Evolutionary conservation across 2,113 vertebrate species (phyloP), one percentile per base, ranked within the genome.

Genomic region (Vimba vimba): DNA sequence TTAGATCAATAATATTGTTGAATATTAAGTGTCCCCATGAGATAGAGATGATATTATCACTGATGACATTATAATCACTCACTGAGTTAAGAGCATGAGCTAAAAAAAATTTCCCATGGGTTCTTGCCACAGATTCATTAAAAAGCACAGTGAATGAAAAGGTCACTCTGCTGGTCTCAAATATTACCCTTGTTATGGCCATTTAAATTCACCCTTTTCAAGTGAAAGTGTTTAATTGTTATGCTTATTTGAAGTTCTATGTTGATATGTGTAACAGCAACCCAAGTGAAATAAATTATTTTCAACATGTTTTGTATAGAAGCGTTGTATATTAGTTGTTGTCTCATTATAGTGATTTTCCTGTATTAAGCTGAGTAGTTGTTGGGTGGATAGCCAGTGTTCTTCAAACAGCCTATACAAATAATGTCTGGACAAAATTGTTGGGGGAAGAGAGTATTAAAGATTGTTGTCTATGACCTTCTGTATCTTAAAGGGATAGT

Each of bases 151-250:
- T 9, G 45, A 50, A 50, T 50, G 45, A 75, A 75, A 47, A 75
- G n/a, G 45, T n/a, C 45, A 52, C 73, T 76, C n/a, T 27, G 73
- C 73, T 76, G 25, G n/a, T 76, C 45, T 76, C n/a, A n/a, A 76
- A 76, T 12, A 76, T 17, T 76, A 27, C 5, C 12, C n/a, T 76
- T 50, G 45, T 76, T 52, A 76, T 4, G 2, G 52, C 45, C 45
- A 76, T 52, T 76, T 76, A 52, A 76, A 76, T 76, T 76, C 13
- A 45, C n/a, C 13, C 43, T 47, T 74, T 74, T 47, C 71, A 52
- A 76, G 45, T 50, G 73, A 50, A 27, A 3, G 23, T 75, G 52
- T 45, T 76, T 30, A 30, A 76, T 76, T 50, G n/a, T 45, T 47
- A 47, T 50, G 45, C 6, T 75, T 27, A 17, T 27, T 75, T 75